Conservation (phyloP, 2,797 vertebrate species). For the Channallabes apus region DNA sequence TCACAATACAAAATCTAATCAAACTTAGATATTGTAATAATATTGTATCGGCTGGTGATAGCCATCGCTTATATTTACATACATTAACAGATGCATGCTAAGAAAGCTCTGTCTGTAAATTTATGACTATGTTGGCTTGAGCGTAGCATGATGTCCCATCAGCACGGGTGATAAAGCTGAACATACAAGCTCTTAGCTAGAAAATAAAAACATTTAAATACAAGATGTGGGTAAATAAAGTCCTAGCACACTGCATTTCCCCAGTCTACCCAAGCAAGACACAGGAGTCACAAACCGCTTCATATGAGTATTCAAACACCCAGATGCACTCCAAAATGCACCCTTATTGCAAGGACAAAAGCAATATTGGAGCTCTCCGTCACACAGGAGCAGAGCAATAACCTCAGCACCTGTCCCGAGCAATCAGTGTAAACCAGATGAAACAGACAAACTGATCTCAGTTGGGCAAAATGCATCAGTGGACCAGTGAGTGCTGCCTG, state of each 20-base stretch:
- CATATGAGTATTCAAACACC: slow-evolving; percentile 27
- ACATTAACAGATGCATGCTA: neutral
- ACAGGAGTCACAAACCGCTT: slow-evolving; percentile 31
- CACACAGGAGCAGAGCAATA: slow-evolving; percentile 49
- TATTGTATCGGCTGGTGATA: no score
- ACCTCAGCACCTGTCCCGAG: slow-evolving; percentile 29
- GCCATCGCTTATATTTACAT: no score
- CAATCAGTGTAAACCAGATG: slow-evolving; percentile 21
- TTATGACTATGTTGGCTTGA: no score
- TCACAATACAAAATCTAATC: no score
- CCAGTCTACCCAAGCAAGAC: slow-evolving; percentile 7
- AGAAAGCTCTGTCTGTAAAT: neutral
- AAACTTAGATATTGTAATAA: no score
- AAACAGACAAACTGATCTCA: slow-evolving; percentile 13
- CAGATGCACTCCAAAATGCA: slow-evolving; percentile 1
- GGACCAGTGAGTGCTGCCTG: neutral
- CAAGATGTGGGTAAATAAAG: slow-evolving; percentile 8
- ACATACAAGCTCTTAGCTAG: neutral
- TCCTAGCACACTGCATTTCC: slow-evolving; percentile 1
- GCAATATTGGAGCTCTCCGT: slow-evolving; percentile 36
- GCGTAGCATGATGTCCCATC: neutral
- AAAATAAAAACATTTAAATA: neutral
- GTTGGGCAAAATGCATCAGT: neutral
- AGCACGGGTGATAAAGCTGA: neutral
- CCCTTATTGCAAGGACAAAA: slow-evolving; percentile 12